These are phyloP conservation scores for Turritopsis dohrnii DNA, from an alignment of 30 jellyfish, hydroid and myxozoan genomes.

Conservation along the genomic window DNA sequence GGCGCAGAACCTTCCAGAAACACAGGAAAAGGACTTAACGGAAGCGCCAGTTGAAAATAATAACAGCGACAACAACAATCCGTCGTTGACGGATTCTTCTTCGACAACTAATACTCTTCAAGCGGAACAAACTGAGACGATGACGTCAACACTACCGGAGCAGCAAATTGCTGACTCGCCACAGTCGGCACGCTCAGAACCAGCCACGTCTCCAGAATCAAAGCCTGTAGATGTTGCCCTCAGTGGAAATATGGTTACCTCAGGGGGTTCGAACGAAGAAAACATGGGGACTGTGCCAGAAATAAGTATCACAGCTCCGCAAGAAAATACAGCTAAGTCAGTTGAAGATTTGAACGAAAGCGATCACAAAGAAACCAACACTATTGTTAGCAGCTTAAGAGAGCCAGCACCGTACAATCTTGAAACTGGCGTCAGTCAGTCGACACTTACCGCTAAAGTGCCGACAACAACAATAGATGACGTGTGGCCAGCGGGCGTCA, in stretches of 20 bases:
- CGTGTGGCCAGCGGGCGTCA: conserved; percentile 33
- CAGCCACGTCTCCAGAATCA: not conserved
- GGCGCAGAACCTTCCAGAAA: not conserved
- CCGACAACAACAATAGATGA: not conserved
- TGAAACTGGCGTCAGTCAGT: not conserved
- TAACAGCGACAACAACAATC: not conserved
- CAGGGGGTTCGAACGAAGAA: not conserved
- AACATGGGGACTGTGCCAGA: not conserved
- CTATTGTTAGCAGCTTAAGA: not conserved
- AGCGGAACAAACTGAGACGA: not conserved
- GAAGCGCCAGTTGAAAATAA: not conserved
- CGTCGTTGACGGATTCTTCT: not conserved
- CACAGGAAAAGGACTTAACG: not conserved
- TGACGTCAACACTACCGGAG: not conserved
- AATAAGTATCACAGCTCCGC: not conserved
- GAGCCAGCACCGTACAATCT: not conserved
- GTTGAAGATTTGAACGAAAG: not conserved
- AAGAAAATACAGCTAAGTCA: not conserved
- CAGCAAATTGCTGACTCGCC: conserved; percentile 12
- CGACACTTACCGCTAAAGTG: not conserved
- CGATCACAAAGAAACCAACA: not conserved
- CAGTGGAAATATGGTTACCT: not conserved
- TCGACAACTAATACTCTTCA: not conserved
- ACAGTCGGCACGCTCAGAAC: not conserved
- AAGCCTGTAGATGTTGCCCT: not conserved